phyloP scores from a whole-genome alignment of 2,888 invertebrate species.

The Stenodema calcarata region DNA sequence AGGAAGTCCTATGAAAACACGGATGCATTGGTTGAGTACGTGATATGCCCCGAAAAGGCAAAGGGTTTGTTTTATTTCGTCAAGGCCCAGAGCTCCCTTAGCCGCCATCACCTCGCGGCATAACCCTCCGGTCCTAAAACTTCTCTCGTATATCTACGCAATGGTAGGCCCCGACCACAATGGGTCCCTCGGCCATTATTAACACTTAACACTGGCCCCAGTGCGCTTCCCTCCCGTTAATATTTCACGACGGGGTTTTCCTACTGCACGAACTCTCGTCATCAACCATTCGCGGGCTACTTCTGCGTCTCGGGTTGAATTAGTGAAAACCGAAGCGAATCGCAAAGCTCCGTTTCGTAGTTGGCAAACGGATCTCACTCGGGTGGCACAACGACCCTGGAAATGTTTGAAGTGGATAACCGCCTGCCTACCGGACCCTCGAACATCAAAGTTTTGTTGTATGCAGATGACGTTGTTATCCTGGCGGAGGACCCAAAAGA shows the following conservation, averaged over 20 bases:
- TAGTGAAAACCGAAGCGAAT: not conserved
- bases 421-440: not conserved
- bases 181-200: constrained; percentile 16
- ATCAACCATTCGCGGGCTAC: not conserved
- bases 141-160: not conserved
- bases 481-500: too few species aligned
- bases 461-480: too few species aligned
- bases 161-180: constrained; percentile 1
- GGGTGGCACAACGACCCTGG: too few species aligned
- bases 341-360: not conserved
- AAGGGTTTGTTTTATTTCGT: not conserved
- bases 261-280: not conserved
- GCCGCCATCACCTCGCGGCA: not conserved
- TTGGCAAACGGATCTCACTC: too few species aligned
- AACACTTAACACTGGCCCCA: constrained; percentile 20
- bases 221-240: not conserved
- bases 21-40: too few species aligned
- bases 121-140: not conserved
- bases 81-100: not conserved
- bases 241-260: not conserved
- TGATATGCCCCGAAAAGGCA: not conserved
- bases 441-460: too few species aligned
- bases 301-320: not conserved
- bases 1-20: too few species aligned
- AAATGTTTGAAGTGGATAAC: too few species aligned